Conservation (phyloP, 2,113 vertebrate species). For the Caretta caretta region DNA sequence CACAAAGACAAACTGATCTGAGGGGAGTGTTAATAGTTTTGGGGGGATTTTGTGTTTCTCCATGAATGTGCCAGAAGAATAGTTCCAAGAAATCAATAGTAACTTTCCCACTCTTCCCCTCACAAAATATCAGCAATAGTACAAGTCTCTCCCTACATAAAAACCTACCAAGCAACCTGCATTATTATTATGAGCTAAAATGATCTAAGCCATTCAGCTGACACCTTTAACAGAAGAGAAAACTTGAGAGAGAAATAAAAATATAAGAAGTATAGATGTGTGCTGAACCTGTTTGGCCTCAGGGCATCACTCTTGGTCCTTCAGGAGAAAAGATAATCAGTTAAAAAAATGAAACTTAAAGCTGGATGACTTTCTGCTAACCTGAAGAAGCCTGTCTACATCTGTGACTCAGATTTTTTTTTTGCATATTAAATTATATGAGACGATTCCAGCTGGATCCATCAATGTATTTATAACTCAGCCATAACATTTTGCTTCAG, state of each 20-base stretch:
- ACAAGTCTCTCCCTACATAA: neutral
- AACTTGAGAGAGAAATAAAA: slow-evolving; percentile 8
- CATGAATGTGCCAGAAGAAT: neutral
- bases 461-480: slow-evolving; percentile 76
- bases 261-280: slow-evolving; percentile 40
- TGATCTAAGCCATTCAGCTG: neutral
- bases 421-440: slow-evolving; percentile 76
- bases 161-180: neutral
- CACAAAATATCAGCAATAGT: neutral
- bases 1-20: neutral
- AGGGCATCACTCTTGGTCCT: slow-evolving; percentile 25
- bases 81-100: neutral
- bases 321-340: slow-evolving; percentile 18
- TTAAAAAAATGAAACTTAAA: slow-evolving; percentile 50
- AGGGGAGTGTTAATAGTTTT: neutral
- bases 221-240: neutral
- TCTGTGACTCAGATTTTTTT: slow-evolving; percentile 66
- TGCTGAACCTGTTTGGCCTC: slow-evolving; percentile 32
- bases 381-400: slow-evolving; percentile 48
- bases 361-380: slow-evolving; percentile 23
- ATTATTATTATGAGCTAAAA: neutral
- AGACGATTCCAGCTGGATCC: slow-evolving; percentile 73
- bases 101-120: neutral
- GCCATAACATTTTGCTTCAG: slow-evolving; percentile 73
- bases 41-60: neutral